Conservation (phyloP, 1,140 invertebrate genomes). For the Drosophila subpulchrella region DNA sequence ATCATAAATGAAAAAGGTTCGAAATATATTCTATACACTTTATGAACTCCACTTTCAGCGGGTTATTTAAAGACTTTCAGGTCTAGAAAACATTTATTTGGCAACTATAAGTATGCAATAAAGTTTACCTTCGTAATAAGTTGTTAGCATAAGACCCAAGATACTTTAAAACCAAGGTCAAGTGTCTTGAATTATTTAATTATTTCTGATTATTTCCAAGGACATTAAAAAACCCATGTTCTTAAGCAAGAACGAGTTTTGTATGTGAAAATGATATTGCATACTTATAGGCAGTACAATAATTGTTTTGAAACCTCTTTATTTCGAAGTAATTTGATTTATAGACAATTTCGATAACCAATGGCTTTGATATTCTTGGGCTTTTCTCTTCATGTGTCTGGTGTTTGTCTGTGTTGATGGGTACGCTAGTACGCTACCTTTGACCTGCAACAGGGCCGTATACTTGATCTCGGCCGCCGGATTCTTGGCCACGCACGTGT, state of each 20-base stretch:
- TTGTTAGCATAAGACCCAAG: background rate
- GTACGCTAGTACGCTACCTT: conserved; percentile 89
- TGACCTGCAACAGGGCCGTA: conserved; percentile 92
- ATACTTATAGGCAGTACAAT: background rate
- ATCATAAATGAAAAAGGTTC: no score
- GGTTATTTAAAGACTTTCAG: no score
- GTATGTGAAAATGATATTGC: background rate
- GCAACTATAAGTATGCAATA: background rate
- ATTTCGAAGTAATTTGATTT: background rate
- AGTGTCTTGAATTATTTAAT: no score
- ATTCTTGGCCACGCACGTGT: conserved; percentile 93
- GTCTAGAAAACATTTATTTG: background rate
- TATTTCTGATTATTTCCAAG: no score
- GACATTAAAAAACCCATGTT: no score
- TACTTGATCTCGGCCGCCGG: conserved; percentile 91
- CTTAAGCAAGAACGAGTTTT: background rate
- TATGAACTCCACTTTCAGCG: background rate
- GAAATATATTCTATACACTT: background rate
- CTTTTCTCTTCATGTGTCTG: background rate
- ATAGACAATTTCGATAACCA: background rate
- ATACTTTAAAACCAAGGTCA: no score
- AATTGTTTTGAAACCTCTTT: background rate
- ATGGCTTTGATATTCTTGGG: background rate
- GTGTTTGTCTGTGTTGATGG: conserved; percentile 32
- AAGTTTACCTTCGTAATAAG: background rate